Conservation (phyloP, 2,888 invertebrate species). For the Rhorus exstirpatorius region DNA sequence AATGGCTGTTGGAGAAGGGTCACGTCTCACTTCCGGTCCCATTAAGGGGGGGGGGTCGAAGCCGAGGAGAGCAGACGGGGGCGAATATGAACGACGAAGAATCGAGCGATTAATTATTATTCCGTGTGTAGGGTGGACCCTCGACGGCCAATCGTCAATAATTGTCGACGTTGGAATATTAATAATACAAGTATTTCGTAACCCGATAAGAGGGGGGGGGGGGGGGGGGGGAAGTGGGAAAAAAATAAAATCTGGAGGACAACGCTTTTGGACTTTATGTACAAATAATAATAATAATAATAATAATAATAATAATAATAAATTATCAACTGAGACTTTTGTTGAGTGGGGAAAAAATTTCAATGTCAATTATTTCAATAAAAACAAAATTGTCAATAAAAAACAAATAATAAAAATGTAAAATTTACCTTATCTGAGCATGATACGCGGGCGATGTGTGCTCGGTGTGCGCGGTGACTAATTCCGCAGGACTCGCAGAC, state of each 20-base stretch:
- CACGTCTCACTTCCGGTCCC: slow-evolving; percentile 64
- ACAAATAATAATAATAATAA: no score
- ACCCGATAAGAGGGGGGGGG: slow-evolving; percentile 39
- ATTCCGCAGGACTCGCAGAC: slow-evolving; percentile 83
- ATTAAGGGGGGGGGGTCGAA: slow-evolving; percentile 64
- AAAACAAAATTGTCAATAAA: background rate
- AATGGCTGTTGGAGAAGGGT: slow-evolving; percentile 42
- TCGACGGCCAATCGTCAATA: slow-evolving; percentile 46
- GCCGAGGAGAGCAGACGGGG: slow-evolving; percentile 62
- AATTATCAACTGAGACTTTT: no score
- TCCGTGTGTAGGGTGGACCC: slow-evolving; percentile 41
- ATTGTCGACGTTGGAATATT: slow-evolving; percentile 55
- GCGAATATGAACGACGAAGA: slow-evolving; percentile 67
- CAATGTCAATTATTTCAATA: no score
- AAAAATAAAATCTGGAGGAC: background rate
- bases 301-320: no score
- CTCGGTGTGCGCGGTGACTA: slow-evolving; percentile 84
- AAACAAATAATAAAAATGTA: background rate
- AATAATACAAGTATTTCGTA: slow-evolving; percentile 55
- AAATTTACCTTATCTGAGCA: slow-evolving; percentile 84
- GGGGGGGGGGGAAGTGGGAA: no score
- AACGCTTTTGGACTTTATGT: no score
- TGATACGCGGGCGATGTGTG: slow-evolving; percentile 85
- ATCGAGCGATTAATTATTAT: slow-evolving; percentile 77
- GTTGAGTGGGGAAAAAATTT: no score